Evolutionary conservation across 2,888 invertebrate genomes (phyloP), one percentile per base, ranked within the genome.

Genomic region (Altica lythri): DNA sequence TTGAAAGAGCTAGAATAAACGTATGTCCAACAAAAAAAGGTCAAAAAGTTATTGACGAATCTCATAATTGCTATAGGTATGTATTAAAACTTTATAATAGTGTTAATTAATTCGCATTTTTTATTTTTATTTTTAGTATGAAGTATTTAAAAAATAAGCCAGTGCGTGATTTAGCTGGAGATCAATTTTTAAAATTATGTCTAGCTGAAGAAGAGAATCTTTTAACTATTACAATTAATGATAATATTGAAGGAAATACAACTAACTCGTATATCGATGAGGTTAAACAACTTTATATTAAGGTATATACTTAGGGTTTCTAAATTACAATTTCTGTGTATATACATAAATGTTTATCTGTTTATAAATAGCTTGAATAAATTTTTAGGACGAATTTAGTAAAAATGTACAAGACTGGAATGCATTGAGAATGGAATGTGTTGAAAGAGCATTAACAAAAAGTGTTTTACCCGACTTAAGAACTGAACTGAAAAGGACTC

Each of bases 371-470:
- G 8, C 1, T 12, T 27, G 22, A 14, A 37, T 37, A 27, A 8
- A 38, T 38, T 56, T 53, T 49, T 29, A 65, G 83, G 97, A 97
- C 77, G 96, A 96, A 75, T 97, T 95, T 76, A 94, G 94, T 64
- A 91, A 91, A 63, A 88, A 88, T 61, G 94, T 94, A 0, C 90
- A 95, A 73, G 94, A 95, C 65, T 99, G 99, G 99, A 99, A 99
- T 77, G 84, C 86, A 1, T 73, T 96, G 43, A 82, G 99, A 30
- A 86, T 86, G 1, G 89, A 92, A 67, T 92, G 95, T 48, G 89
- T 98, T 0, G 90, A 92, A 66, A 79, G 92, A 56, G 95, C 97
- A 0, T 81, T 97, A 43, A 89, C 83, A 14, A 88, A 90, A 70
- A 89, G 95, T 74, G 85, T 99, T 2, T 86, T 95, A 71, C 97